Percentiles rank a stretch among this genome's conserved stretches.
Evolutionary conservation across 2,888 invertebrate genomes (phyloP).

Genomic region (Hypomecis punctinalis): DNA sequence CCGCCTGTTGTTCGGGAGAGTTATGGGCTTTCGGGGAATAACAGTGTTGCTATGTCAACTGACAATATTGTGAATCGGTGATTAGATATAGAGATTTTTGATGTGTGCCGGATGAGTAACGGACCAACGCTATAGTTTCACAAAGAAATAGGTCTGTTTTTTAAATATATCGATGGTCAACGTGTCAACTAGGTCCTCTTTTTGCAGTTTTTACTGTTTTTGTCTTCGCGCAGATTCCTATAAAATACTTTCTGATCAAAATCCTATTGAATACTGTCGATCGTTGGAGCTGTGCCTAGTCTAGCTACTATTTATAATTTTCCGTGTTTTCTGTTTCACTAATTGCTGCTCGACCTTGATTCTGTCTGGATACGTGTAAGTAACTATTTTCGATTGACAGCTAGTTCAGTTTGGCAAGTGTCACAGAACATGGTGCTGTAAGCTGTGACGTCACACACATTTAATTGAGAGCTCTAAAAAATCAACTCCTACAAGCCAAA

Average conservation of each 20-base stretch:
- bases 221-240: background rate
- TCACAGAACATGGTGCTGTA: slow-evolving; percentile 5
- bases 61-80: background rate
- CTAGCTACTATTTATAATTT: slow-evolving; percentile 25
- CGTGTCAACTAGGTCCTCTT: no score
- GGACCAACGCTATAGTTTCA: no score
- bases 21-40: slow-evolving; percentile 18
- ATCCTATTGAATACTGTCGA: slow-evolving; percentile 4
- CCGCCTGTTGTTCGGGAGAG: slow-evolving; percentile 31
- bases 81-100: background rate
- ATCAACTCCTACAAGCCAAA: slow-evolving; percentile 63
- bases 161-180: no score
- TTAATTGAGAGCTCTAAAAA: slow-evolving; percentile 26
- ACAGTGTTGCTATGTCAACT: background rate
- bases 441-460: slow-evolving; percentile 14
- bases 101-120: background rate
- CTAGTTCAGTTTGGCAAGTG: slow-evolving; percentile 29
- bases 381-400: slow-evolving; percentile 27
- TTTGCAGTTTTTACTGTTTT: no score
- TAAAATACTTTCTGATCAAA: slow-evolving; percentile 1
- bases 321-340: slow-evolving; percentile 20
- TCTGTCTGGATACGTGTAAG: slow-evolving; percentile 13
- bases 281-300: slow-evolving; percentile 18
- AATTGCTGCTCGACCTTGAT: slow-evolving; percentile 25
- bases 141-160: no score